Conservation (phyloP, 2,113 vertebrate species). For the Gnathonemus echidnorhynchus region DNA sequence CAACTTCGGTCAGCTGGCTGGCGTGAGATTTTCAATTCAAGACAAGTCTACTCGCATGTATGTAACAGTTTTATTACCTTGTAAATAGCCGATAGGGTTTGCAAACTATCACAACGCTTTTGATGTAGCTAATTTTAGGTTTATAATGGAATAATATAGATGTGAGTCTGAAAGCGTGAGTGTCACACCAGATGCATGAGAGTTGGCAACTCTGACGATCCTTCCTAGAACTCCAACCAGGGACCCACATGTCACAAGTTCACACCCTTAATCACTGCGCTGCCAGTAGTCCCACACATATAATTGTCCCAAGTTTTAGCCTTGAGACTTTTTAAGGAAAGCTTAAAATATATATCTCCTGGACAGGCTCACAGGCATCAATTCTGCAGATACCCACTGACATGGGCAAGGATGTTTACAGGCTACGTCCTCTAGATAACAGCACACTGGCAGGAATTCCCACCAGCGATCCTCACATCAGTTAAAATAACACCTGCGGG, state of each 20-base stretch:
- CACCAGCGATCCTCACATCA: background rate
- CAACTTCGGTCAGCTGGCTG: background rate
- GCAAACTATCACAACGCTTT: background rate
- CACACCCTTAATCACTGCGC: background rate
- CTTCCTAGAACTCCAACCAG: background rate
- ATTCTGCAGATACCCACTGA: background rate
- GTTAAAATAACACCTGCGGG: background rate
- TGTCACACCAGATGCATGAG: background rate
- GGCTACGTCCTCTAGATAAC: background rate
- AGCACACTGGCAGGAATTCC: background rate
- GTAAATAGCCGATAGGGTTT: background rate
- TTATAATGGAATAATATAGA: background rate
- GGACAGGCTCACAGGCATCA: background rate
- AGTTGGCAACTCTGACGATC: background rate
- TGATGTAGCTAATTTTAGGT: background rate
- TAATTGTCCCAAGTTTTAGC: background rate
- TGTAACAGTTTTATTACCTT: too few relatives aligned
- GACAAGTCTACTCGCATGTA: too few relatives aligned
- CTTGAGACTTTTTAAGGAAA: background rate
- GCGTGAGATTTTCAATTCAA: too few relatives aligned
- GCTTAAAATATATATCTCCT: background rate
- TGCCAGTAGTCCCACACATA: background rate
- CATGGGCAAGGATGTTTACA: background rate
- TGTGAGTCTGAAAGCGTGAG: background rate
- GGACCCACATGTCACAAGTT: background rate